These are phyloP conservation scores for Actenoides hombroni DNA, from an alignment of 2,113 vertebrate genomes.

Conservation along the genomic window DNA sequence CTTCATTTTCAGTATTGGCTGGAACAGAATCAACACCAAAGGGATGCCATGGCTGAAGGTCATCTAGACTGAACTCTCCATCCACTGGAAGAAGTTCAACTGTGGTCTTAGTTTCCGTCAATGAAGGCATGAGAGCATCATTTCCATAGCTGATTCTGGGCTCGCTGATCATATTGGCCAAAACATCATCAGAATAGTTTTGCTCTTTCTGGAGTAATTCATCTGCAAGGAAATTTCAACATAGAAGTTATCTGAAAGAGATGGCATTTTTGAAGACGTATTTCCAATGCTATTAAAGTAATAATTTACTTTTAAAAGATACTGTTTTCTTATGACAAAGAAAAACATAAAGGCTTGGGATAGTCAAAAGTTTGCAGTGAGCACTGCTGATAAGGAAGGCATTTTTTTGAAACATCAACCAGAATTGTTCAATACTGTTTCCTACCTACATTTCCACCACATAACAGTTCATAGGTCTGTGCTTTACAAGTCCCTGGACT, in stretches of 20 bases:
- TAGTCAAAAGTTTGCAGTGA: background rate
- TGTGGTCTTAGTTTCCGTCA: constrained; percentile 88
- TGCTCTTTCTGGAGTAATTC: constrained; percentile 95
- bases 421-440: background rate
- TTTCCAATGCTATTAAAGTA: background rate
- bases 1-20: constrained; percentile 94
- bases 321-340: background rate
- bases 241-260: background rate
- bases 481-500: background rate
- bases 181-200: constrained; percentile 91
- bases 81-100: constrained; percentile 90
- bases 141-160: constrained; percentile 96
- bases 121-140: constrained; percentile 93
- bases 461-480: background rate
- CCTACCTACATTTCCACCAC: background rate
- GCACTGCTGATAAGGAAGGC: background rate
- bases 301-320: background rate
- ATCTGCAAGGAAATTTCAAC: constrained; percentile 72
- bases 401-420: background rate
- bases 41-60: constrained; percentile 91
- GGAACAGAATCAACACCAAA: constrained; percentile 91
- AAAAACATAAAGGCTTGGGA: background rate
- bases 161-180: constrained; percentile 93
- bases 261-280: background rate
- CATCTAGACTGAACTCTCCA: constrained; percentile 84